Conservation (phyloP, 2,888 invertebrate genomes). For the Automeris io region DNA sequence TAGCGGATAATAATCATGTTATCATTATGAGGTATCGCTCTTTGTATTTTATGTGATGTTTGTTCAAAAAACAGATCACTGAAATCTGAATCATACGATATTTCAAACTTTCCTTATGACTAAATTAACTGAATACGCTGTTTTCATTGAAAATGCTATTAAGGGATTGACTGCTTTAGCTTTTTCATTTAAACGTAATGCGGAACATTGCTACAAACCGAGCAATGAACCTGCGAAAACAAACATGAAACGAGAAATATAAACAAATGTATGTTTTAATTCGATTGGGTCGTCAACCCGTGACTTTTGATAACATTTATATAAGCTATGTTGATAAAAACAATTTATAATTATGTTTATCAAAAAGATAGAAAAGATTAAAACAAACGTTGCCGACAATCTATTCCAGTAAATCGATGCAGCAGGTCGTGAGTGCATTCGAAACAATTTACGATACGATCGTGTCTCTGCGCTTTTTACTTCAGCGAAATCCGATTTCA, state of each 20-base stretch:
- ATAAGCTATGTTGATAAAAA: background rate
- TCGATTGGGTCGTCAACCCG: background rate
- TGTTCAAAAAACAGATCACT: background rate
- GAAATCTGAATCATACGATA: constrained; percentile 1
- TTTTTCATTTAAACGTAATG: background rate
- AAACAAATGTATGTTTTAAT: constrained; percentile 4
- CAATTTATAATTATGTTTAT: background rate
- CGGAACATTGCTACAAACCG: background rate
- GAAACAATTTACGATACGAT: constrained; percentile 55
- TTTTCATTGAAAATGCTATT: constrained; percentile 1
- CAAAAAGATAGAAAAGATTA: background rate
- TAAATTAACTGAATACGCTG: constrained; percentile 1
- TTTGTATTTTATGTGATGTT: background rate
- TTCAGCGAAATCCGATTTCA: constrained; percentile 43
- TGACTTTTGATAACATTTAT: background rate
- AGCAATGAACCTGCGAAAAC: constrained; percentile 2
- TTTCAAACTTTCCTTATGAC: background rate
- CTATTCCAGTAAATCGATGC: constrained; percentile 11
- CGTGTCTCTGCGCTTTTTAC: constrained; percentile 43
- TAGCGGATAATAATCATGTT: background rate
- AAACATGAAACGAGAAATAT: constrained; percentile 2
- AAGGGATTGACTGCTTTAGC: background rate
- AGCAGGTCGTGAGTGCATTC: constrained; percentile 51
- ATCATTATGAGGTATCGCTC: background rate
- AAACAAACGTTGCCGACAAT: background rate